Evolutionary conservation across 2,797 vertebrate genomes (phyloP).

Genomic region (Coregonus ussuriensis): DNA sequence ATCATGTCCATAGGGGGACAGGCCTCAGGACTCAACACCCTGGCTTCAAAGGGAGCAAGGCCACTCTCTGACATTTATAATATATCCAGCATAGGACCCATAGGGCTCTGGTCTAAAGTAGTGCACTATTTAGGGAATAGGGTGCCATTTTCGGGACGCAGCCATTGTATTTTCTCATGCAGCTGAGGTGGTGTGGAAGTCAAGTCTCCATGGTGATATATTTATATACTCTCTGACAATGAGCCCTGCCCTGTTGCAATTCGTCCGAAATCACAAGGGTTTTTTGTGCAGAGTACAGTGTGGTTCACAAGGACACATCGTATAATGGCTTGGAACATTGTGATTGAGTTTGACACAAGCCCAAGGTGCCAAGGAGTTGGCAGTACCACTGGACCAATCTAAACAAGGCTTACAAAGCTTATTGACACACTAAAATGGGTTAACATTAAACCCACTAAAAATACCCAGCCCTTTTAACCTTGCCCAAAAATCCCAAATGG

Average conservation of each 20-base stretch:
- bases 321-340: not conserved
- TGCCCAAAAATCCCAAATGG: not conserved
- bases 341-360: not conserved
- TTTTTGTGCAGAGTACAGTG: not conserved
- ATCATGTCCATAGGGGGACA: not conserved
- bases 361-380: not conserved
- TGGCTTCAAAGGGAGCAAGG: not conserved
- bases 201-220: constrained; percentile 9
- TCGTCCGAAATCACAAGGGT: not conserved
- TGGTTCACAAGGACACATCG: not conserved
- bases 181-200: not conserved
- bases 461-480: not conserved
- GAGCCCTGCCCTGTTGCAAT: not conserved
- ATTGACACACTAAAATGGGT: not conserved
- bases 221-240: not conserved
- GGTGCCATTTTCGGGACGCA: not conserved
- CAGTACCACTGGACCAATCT: not conserved
- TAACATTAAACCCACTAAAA: not conserved
- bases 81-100: not conserved
- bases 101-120: no score
- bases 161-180: not conserved
- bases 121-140: not conserved
- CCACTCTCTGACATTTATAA: not conserved
- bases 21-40: not conserved
- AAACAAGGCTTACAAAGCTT: not conserved